A percentile compares a stretch with the other conserved stretches of the same genome.
These are phyloP conservation scores for Agrilus mali DNA, from an alignment of 2,888 invertebrate genomes.

Conservation along the genomic window DNA sequence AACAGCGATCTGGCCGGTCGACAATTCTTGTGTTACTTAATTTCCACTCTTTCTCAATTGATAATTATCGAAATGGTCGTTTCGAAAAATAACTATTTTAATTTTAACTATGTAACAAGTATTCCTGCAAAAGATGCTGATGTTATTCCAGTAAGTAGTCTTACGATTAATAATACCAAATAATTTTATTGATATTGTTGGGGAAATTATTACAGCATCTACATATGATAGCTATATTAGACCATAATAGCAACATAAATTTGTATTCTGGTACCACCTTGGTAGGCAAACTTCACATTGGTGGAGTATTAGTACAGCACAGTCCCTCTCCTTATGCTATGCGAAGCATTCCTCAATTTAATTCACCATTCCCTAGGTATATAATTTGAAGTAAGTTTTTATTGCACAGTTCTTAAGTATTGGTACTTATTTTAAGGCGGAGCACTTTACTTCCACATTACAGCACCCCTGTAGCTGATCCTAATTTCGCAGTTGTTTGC, in stretches of 20 bases:
- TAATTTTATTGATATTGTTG: slow-evolving; percentile 1
- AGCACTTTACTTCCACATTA: slow-evolving; percentile 60
- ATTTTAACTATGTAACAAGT: slow-evolving; percentile 60
- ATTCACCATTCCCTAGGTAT: slow-evolving; percentile 44
- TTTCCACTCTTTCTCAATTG: slow-evolving; percentile 50
- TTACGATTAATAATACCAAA: not conserved
- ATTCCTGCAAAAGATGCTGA: slow-evolving; percentile 78
- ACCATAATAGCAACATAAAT: slow-evolving; percentile 63
- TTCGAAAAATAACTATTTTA: slow-evolving; percentile 52
- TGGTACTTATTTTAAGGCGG: slow-evolving; percentile 38
- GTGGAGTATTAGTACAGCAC: slow-evolving; percentile 51
- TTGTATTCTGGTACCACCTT: slow-evolving; percentile 73
- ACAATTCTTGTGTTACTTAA: slow-evolving; percentile 67
- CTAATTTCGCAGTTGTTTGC: slow-evolving; percentile 28
- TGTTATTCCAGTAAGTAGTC: slow-evolving; percentile 48
- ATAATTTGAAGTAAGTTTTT: not conserved
- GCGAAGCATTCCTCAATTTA: slow-evolving; percentile 29
- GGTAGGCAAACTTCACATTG: slow-evolving; percentile 75
- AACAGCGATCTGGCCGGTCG: slow-evolving; percentile 79
- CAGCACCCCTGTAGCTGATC: slow-evolving; percentile 35
- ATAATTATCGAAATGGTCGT: slow-evolving; percentile 56
- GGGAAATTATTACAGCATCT: slow-evolving; percentile 39
- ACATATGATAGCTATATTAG: slow-evolving; percentile 74
- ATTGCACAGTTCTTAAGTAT: slow-evolving; percentile 24
- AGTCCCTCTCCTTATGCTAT: slow-evolving; percentile 38